These are phyloP conservation scores for Temnothorax nylanderi DNA, from an alignment of 1,140 invertebrate genomes.

Conservation along the genomic window DNA sequence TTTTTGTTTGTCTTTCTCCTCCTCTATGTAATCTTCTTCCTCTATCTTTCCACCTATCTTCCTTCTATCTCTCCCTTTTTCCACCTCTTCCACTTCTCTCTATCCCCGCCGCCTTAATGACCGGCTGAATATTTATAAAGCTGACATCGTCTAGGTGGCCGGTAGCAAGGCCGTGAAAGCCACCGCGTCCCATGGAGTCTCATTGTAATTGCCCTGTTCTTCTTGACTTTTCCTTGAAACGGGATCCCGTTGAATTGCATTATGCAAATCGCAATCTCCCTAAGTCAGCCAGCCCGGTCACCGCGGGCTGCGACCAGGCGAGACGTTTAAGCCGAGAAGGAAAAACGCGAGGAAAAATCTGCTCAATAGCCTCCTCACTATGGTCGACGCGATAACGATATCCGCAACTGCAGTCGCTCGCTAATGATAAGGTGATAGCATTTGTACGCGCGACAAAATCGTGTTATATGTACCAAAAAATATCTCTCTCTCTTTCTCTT, in stretches of 20 bases:
- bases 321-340: constrained; percentile 48
- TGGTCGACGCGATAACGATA: constrained; percentile 64
- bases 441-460: constrained; percentile 29
- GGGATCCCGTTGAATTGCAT: constrained; percentile 84
- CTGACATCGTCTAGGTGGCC: constrained; percentile 78
- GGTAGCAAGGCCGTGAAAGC: constrained; percentile 80
- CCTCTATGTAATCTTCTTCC: constrained; percentile 18
- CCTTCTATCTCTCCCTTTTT: neutral
- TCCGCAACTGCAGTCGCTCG: constrained; percentile 38
- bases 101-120: constrained; percentile 78
- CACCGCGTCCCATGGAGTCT: constrained; percentile 83
- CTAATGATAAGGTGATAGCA: constrained; percentile 61
- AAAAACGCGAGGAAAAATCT: constrained; percentile 68
- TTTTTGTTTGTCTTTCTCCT: neutral
- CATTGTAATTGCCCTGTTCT: constrained; percentile 85
- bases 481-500: too few relatives aligned
- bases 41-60: neutral
- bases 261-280: constrained; percentile 85
- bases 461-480: neutral
- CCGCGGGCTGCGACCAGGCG: constrained; percentile 35
- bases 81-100: constrained; percentile 56
- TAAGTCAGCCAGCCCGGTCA: constrained; percentile 80
- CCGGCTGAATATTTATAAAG: constrained; percentile 85
- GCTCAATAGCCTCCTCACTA: constrained; percentile 58
- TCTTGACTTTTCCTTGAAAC: constrained; percentile 84